These are phyloP conservation scores for Cryptotis parvus DNA, from an alignment of 2,113 vertebrate species.

Conservation along the genomic window DNA sequence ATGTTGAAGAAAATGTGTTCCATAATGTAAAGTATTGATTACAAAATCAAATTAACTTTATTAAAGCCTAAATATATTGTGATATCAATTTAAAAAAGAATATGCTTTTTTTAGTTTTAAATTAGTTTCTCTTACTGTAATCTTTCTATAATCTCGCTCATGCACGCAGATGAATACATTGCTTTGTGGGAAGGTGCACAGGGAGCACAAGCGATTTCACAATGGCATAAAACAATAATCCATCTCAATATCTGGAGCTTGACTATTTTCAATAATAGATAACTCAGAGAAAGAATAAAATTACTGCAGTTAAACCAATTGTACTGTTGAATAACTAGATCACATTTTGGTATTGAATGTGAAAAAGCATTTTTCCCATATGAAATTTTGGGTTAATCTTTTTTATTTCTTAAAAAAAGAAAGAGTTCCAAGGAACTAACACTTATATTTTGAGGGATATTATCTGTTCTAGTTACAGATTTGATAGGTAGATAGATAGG, in stretches of 20 bases:
- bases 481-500: too few species aligned
- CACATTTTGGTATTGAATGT: conserved; percentile 43
- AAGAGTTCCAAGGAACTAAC: conserved; percentile 28
- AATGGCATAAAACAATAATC: conserved; percentile 57
- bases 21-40: conserved; percentile 45
- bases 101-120: conserved; percentile 54
- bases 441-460: conserved; percentile 15
- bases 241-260: conserved; percentile 63
- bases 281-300: conserved; percentile 62
- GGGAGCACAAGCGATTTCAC: conserved; percentile 55
- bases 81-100: conserved; percentile 42
- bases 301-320: conserved; percentile 59
- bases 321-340: conserved; percentile 42
- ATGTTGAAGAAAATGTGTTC: conserved; percentile 28
- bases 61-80: conserved; percentile 22
- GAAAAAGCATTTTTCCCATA: conserved; percentile 65
- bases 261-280: conserved; percentile 70
- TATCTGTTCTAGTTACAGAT: conserved; percentile 50
- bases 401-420: conserved; percentile 64
- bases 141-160: not conserved
- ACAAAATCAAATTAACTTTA: conserved; percentile 59
- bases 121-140: conserved; percentile 48
- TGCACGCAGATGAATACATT: conserved; percentile 12
- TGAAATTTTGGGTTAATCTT: conserved; percentile 65
- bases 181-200: conserved; percentile 3